These are phyloP conservation scores for Theristicus caerulescens DNA, from an alignment of 2,113 vertebrate species.

Conservation along the genomic window DNA sequence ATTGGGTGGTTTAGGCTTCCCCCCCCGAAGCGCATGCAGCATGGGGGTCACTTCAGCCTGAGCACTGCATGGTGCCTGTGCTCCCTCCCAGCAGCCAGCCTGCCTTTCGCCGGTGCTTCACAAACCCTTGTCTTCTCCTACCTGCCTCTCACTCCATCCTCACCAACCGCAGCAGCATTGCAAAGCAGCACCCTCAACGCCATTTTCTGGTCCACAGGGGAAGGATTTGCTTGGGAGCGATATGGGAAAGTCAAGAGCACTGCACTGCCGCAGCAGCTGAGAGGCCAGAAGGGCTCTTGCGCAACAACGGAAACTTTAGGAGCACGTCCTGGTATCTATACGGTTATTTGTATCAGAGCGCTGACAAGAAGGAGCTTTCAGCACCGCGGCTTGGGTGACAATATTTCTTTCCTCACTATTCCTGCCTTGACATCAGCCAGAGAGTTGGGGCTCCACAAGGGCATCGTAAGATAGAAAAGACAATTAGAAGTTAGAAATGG, in stretches of 20 bases:
- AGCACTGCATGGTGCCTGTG: neutral
- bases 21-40: rapidly evolving
- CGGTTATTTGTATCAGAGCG: slow-evolving; percentile 9
- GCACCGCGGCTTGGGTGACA: slow-evolving; percentile 20
- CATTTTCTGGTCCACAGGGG: neutral
- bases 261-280: neutral
- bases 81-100: neutral
- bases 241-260: neutral
- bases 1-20: neutral
- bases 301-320: slow-evolving; percentile 5
- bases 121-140: neutral
- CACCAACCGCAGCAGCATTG: rapidly evolving
- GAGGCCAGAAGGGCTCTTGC: neutral
- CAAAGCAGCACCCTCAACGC: neutral
- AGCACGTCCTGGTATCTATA: slow-evolving; percentile 35
- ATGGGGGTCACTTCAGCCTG: neutral
- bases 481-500: slow-evolving; percentile 1
- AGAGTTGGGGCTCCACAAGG: neutral
- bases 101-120: neutral
- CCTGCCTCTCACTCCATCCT: neutral
- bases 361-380: slow-evolving; percentile 57
- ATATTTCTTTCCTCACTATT: slow-evolving; percentile 48
- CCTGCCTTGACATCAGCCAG: slow-evolving; percentile 34
- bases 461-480: slow-evolving; percentile 12
- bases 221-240: neutral